Evolutionary conservation across 2,113 vertebrate genomes (phyloP).

Genomic region (Trematocara marginatum): DNA sequence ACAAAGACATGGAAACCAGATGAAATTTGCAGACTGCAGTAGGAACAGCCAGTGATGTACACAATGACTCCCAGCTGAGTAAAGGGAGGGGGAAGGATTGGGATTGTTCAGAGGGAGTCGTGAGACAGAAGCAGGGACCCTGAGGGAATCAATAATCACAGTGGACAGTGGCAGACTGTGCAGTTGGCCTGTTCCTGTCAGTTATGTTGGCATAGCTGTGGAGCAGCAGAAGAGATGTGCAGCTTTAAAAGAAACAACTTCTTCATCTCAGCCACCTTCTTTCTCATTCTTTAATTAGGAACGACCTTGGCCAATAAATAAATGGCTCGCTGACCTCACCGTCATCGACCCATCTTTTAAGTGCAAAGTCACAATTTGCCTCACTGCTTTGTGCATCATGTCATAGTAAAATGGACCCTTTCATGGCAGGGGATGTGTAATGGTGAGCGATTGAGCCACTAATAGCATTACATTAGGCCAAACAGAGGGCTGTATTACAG

Average conservation of each 20-base stretch:
- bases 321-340: not conserved
- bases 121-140: conserved; percentile 5
- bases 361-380: not conserved
- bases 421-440: conserved; percentile 5
- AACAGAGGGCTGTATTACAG: not conserved
- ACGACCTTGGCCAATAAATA: conserved; percentile 19
- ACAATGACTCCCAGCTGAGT: not conserved
- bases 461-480: conserved; percentile 9
- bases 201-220: conserved; percentile 4
- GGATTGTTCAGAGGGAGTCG: not conserved
- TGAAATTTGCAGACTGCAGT: not conserved
- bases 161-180: conserved; percentile 42
- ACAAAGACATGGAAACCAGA: not conserved
- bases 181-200: conserved; percentile 36
- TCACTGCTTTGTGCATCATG: not conserved
- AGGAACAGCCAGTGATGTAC: not conserved
- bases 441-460: conserved; percentile 10
- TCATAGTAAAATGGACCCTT: not conserved
- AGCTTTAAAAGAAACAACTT: not conserved
- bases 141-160: conserved; percentile 41
- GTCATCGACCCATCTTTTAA: not conserved
- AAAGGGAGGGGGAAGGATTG: no score
- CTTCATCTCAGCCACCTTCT: not conserved
- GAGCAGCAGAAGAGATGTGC: conserved; percentile 5
- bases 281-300: conserved; percentile 30